Conservation (phyloP, 2,888 invertebrate genomes). For the Tetropium fuscum region DNA sequence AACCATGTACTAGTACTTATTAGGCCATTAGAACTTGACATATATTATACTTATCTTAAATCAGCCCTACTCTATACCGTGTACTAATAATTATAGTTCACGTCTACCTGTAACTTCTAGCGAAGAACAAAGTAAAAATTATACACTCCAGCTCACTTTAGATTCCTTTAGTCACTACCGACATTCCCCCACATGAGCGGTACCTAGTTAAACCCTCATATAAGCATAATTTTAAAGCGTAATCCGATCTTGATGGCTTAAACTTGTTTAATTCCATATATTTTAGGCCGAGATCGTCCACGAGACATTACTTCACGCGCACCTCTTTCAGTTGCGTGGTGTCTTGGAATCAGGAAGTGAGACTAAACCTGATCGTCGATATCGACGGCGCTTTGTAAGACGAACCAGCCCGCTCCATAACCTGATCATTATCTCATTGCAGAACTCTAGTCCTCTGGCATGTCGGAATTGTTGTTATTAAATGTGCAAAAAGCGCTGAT, state of each 20-base stretch:
- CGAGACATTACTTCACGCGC: not conserved
- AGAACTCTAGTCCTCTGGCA: slow-evolving; percentile 35
- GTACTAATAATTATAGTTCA: too few species aligned
- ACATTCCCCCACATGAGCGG: not conserved
- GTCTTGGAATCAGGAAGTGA: slow-evolving; percentile 38
- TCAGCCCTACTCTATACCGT: too few species aligned
- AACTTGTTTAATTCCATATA: not conserved
- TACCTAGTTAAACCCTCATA: not conserved
- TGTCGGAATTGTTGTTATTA: slow-evolving; percentile 35
- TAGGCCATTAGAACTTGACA: too few species aligned
- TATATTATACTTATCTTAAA: too few species aligned
- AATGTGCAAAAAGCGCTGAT: slow-evolving; percentile 28
- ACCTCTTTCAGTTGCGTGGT: slow-evolving; percentile 6
- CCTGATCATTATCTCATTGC: slow-evolving; percentile 41
- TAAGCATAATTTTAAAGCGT: not conserved
- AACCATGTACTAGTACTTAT: too few species aligned
- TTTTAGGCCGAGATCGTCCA: not conserved
- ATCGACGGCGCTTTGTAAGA: slow-evolving; percentile 34
- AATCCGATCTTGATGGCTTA: not conserved
- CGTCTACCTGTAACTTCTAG: too few species aligned
- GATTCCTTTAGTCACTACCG: not conserved
- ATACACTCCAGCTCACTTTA: not conserved
- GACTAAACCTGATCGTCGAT: slow-evolving; percentile 35
- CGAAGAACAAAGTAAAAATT: too few species aligned
- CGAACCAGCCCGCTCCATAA: slow-evolving; percentile 35